A percentile compares a stretch with the other conserved stretches of the same genome.
Conservation (phyloP, 53 echinoderm and acorn worm species). For the Pentamera pediparva region DNA sequence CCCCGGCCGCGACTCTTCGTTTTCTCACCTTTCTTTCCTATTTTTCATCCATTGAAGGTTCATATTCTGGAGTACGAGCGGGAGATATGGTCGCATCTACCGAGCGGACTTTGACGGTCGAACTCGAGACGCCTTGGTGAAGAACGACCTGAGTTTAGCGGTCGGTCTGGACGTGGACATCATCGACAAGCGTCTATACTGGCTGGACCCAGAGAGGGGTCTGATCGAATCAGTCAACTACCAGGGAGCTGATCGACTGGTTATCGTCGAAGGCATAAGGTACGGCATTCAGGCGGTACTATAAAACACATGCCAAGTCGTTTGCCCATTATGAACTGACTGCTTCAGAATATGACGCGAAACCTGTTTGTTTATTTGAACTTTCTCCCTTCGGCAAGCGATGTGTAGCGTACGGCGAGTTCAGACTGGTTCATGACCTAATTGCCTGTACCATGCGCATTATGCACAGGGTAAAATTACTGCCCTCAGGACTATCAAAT, state of each 20-base stretch:
- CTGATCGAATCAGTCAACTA: slow-evolving; percentile 74
- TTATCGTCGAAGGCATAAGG: slow-evolving; percentile 50
- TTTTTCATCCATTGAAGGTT: slow-evolving; percentile 27
- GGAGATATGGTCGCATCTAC: slow-evolving; percentile 53
- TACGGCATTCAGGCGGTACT: too few relatives aligned
- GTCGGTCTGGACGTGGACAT: slow-evolving; percentile 73
- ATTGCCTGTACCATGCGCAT: too few relatives aligned
- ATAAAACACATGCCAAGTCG: too few relatives aligned
- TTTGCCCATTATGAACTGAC: too few relatives aligned
- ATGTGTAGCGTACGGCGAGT: too few relatives aligned
- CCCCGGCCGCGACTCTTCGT: background rate
- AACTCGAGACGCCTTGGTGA: slow-evolving; percentile 39
- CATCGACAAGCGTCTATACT: slow-evolving; percentile 77
- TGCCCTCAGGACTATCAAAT: too few relatives aligned
- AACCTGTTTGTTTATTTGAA: too few relatives aligned
- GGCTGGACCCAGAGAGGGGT: slow-evolving; percentile 68
- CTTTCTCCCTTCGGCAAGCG: too few relatives aligned
- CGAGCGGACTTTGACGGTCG: slow-evolving; percentile 58
- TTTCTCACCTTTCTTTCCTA: background rate
- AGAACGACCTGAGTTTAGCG: slow-evolving; percentile 30
- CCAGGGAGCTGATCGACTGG: slow-evolving; percentile 51
- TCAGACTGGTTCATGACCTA: background rate
- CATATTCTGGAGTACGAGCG: slow-evolving; percentile 65
- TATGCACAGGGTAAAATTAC: too few relatives aligned
- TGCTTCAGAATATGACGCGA: too few relatives aligned